Percentiles rank a stretch among this genome's conserved stretches.
phyloP scores from a whole-genome alignment of 2,888 invertebrate species.

The Acleris emargana region DNA sequence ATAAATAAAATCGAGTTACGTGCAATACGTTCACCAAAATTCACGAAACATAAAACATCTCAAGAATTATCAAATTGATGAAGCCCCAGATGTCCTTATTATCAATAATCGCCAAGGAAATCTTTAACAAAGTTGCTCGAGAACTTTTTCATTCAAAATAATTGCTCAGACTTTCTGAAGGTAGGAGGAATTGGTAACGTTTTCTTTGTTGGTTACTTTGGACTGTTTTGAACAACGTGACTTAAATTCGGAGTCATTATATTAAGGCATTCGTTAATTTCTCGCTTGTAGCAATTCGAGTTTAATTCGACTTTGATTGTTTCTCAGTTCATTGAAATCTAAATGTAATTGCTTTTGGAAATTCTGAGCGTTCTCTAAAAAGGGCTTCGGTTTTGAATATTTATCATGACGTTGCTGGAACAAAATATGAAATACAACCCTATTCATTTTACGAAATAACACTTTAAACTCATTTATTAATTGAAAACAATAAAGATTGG shows the following conservation, averaged over 20 bases:
- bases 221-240: slow-evolving; percentile 32
- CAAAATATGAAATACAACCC: neutral
- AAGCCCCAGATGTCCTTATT: slow-evolving; percentile 20
- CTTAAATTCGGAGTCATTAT: slow-evolving; percentile 31
- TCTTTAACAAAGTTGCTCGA: slow-evolving; percentile 20
- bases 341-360: slow-evolving; percentile 29
- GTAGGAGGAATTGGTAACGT: slow-evolving; percentile 22
- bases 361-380: neutral
- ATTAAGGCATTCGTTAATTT: slow-evolving; percentile 33
- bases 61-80: neutral
- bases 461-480: no score
- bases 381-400: neutral
- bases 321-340: slow-evolving; percentile 22
- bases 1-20: neutral
- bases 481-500: no score
- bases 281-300: slow-evolving; percentile 24
- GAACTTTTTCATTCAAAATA: slow-evolving; percentile 36
- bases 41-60: slow-evolving; percentile 1
- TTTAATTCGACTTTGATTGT: slow-evolving; percentile 34
- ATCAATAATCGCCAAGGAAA: slow-evolving; percentile 19
- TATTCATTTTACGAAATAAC: no score
- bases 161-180: slow-evolving; percentile 21
- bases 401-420: neutral
- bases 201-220: slow-evolving; percentile 28
- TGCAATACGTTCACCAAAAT: neutral